Base-by-base conservation (phyloP, 1,140 invertebrate species). In the Brachystomella parvula region DNA sequence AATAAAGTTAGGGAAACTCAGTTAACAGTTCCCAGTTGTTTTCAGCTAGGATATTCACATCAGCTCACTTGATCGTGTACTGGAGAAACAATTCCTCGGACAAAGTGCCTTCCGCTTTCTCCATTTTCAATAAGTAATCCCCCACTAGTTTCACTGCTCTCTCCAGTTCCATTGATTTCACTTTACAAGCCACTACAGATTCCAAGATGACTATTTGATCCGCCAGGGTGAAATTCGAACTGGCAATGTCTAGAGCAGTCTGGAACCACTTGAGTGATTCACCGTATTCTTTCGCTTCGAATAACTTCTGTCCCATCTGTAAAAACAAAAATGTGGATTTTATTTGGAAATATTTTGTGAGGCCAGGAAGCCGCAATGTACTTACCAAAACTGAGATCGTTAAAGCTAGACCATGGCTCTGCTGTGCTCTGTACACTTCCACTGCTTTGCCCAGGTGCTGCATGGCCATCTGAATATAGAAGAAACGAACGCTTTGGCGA, bases 131-230 rank as follows among this genome's bases (percentile, higher is more conserved):
- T 0, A 70, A 29, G 21, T 30, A 65, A 30, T 73, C 71, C 17
- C 24, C 49, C 1, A 73, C 58, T 12, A 32, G 60, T 66, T 73
- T 70, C 2, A 59, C 67, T 15, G 47, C 68, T 24, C 66, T 68
- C 33, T 73, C 71, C 26, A 57, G 67, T 0, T 73, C 71, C 3
- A 57, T 66, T 31, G 70, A 47, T 47, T 66, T 60, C 1, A 73
- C 47, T 64, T 73, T 73, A 30, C 63, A 65, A 28, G 47, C 63
- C 19, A 70, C 39, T 3, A 73, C 57, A 21, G 39, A 33, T 6
- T 73, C 68, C 1, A 64, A 30, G 19, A 70, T 33, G 2, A 64
- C 49, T 1, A 73, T 12, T 35, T 70, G 67, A 53, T 73, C 71
- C 1, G 61, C 35, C 15, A 68, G 44, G 0, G 63, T 61, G 24